Evolutionary conservation across 2,797 vertebrate species (phyloP).

Genomic region (Scomberomorus guttatus): DNA sequence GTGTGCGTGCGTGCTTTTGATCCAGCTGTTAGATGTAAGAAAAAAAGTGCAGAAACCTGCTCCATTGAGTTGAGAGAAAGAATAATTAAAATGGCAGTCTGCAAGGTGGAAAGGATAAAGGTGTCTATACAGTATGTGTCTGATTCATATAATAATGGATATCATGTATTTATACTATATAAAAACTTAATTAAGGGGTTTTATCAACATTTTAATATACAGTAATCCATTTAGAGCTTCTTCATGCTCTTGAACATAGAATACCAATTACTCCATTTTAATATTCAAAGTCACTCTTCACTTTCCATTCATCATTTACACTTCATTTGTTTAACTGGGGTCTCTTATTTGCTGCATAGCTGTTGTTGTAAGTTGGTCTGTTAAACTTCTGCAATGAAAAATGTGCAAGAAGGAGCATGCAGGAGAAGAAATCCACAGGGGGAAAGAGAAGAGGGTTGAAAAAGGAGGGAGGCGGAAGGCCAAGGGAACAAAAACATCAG

Average conservation of each 20-base stretch:
- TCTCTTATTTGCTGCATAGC: neutral
- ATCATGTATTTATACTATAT: no score
- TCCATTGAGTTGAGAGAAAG: neutral
- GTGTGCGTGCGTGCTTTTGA: slow-evolving; percentile 33
- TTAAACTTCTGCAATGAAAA: neutral
- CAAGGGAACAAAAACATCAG: slow-evolving; percentile 22
- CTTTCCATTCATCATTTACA: neutral
- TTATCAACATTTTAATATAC: neutral
- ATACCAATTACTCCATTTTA: neutral
- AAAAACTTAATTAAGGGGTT: neutral
- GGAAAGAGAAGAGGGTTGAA: neutral
- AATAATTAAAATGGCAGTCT: neutral
- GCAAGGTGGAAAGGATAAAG: neutral
- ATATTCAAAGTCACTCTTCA: neutral
- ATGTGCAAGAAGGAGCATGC: neutral
- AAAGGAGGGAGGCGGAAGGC: slow-evolving; percentile 4
- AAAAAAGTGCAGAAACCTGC: slow-evolving; percentile 8
- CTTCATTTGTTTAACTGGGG: neutral
- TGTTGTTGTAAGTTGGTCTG: neutral
- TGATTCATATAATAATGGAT: no score
- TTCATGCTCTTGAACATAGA: neutral
- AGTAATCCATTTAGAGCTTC: no score
- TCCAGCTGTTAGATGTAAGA: slow-evolving; percentile 43
- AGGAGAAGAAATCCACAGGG: neutral
- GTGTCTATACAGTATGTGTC: neutral